phyloP scores from a whole-genome alignment of 2,888 invertebrate genomes.

The Pogonocherus hispidulus region DNA sequence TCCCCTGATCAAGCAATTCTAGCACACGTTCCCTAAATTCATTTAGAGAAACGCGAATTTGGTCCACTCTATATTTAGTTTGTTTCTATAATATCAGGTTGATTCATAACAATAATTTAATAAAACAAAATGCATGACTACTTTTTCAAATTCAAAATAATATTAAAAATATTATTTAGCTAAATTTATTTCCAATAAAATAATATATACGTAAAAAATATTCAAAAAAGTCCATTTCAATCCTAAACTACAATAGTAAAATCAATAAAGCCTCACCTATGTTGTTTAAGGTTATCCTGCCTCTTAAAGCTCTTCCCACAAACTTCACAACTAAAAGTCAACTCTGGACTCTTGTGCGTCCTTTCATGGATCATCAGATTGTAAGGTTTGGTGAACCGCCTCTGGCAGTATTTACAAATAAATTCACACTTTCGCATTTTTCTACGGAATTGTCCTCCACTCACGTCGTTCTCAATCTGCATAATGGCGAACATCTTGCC shows the following conservation, averaged over 20 bases:
- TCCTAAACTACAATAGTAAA: conserved; percentile 15
- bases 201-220: too few relatives aligned
- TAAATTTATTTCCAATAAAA: too few relatives aligned
- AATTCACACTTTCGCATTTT: conserved; percentile 97
- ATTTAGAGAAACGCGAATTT: too few relatives aligned
- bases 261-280: conserved; percentile 77
- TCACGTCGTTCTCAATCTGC: conserved; percentile 90
- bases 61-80: too few relatives aligned
- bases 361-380: conserved; percentile 99
- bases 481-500: conserved; percentile 89
- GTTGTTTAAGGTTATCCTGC: conserved; percentile 96
- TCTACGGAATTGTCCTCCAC: conserved; percentile 87
- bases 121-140: too few relatives aligned
- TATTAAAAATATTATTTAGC: not conserved
- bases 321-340: conserved; percentile 97
- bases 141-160: too few relatives aligned
- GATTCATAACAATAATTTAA: too few relatives aligned
- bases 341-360: conserved; percentile 96
- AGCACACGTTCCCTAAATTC: too few relatives aligned
- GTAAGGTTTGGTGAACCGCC: conserved; percentile 98
- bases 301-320: conserved; percentile 98
- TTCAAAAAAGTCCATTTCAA: too few relatives aligned
- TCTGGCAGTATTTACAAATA: conserved; percentile 97
- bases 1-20: too few relatives aligned
- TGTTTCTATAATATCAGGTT: too few relatives aligned